Percentiles rank a stretch among this genome's conserved stretches.
phyloP scores from a whole-genome alignment of 2,113 vertebrate species.

The Trachemys scripta region DNA sequence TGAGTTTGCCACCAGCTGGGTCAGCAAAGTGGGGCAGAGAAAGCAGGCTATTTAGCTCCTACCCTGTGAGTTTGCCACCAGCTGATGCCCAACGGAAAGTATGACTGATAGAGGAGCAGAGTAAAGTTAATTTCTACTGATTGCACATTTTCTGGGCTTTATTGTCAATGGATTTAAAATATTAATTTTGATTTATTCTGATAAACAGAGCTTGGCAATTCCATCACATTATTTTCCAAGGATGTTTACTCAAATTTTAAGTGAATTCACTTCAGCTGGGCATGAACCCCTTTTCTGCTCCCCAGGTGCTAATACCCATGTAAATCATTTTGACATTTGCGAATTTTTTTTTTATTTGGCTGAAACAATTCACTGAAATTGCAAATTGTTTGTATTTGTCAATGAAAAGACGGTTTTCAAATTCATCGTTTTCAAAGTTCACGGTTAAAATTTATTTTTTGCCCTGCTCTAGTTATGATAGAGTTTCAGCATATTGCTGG shows the following conservation, averaged over 20 bases:
- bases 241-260: background rate
- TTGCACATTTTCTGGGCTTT: background rate
- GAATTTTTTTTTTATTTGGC: background rate
- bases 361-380: no score
- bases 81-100: background rate
- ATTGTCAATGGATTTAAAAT: background rate
- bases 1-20: background rate
- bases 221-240: background rate
- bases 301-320: background rate
- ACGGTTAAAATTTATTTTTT: background rate
- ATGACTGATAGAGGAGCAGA: background rate
- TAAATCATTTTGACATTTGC: background rate
- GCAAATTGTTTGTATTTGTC: background rate
- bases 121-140: background rate
- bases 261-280: accelerated
- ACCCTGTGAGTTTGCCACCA: background rate
- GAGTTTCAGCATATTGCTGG: background rate
- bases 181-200: background rate
- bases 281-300: background rate
- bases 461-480: background rate
- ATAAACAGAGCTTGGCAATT: background rate
- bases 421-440: background rate
- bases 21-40: background rate
- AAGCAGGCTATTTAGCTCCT: background rate
- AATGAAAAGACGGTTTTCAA: background rate